Conservation (phyloP, 2,797 vertebrate species). For the Hoplostethus atlanticus region DNA sequence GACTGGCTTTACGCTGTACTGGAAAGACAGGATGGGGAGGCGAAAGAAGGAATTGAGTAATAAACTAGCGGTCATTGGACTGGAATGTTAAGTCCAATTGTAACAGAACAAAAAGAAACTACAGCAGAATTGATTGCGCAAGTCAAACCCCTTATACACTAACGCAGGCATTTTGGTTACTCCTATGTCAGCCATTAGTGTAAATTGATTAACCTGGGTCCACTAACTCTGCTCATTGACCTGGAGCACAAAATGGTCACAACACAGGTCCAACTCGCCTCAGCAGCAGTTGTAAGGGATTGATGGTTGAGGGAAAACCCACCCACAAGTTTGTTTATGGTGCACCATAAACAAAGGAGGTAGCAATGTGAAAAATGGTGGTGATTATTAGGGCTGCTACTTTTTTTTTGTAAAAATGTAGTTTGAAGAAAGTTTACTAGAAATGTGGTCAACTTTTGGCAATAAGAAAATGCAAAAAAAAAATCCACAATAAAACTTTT, state of each 20-base stretch:
- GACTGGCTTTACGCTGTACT: constrained; percentile 28
- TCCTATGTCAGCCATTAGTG: constrained; percentile 20
- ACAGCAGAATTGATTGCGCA: constrained; percentile 20
- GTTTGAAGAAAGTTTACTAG: not conserved
- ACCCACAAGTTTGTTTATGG: constrained; percentile 6
- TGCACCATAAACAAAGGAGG: constrained; percentile 4
- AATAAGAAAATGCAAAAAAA: not conserved
- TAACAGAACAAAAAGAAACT: constrained; percentile 14
- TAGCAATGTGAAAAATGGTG: not conserved
- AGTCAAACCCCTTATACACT: constrained; percentile 18
- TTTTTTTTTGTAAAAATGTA: no score
- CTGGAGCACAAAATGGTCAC: not conserved
- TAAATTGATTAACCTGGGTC: constrained; percentile 17
- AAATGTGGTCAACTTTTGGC: not conserved
- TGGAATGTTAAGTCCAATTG: constrained; percentile 16
- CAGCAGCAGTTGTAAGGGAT: constrained; percentile 10
- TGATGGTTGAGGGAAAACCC: not conserved
- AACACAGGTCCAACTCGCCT: constrained; percentile 9
- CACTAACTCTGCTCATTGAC: constrained; percentile 2
- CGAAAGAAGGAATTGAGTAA: constrained; percentile 1
- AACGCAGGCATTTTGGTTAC: constrained; percentile 21
- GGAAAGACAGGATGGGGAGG: constrained; percentile 35
- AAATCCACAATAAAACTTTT: no score
- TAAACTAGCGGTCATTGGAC: constrained; percentile 27
- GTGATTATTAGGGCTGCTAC: not conserved